phyloP scores from a whole-genome alignment of 2,797 vertebrate genomes.

The Myotis vivesi region DNA sequence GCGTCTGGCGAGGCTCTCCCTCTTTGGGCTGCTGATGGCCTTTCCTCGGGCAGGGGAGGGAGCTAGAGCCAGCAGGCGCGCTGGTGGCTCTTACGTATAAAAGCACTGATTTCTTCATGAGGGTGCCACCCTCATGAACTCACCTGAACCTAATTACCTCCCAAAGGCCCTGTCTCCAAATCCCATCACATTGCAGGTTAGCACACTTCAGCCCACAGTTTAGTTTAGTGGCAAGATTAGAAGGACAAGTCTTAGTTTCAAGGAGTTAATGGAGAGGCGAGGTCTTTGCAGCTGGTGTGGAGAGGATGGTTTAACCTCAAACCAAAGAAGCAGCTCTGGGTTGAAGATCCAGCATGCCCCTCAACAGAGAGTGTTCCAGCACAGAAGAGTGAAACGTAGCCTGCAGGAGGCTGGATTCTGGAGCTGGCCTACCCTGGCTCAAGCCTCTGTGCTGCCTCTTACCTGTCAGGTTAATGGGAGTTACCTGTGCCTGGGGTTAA shows the following conservation, averaged over 20 bases:
- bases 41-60: rapidly evolving
- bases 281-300: neutral
- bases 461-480: neutral
- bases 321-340: neutral
- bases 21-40: neutral
- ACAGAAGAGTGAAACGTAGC: neutral
- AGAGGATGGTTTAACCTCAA: neutral
- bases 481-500: neutral
- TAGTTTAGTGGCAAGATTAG: neutral
- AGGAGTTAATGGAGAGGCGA: neutral
- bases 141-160: neutral
- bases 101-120: neutral
- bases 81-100: neutral
- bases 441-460: neutral
- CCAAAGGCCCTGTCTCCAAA: neutral
- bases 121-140: neutral
- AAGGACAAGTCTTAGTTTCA: neutral
- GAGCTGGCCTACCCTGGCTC: neutral
- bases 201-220: neutral
- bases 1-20: neutral
- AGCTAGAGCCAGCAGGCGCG: no score
- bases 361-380: neutral
- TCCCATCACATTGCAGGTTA: neutral
- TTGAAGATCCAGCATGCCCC: neutral
- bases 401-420: neutral